Percentiles rank a stretch among this genome's conserved stretches.
Conservation (phyloP, 1,140 invertebrate species). For the Caenorhabditis briggsae region DNA sequence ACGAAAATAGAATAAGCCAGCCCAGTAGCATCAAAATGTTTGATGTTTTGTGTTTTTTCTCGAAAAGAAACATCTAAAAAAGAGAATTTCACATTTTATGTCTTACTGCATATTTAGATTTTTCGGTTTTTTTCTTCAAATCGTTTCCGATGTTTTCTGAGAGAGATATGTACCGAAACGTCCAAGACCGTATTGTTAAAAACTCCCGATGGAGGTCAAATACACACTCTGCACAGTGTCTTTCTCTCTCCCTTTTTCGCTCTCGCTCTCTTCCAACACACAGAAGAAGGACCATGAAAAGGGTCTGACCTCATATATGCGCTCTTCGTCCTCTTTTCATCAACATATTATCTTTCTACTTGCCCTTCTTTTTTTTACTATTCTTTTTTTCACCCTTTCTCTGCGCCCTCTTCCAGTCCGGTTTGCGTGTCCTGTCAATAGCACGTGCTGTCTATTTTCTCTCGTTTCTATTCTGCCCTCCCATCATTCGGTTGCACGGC, state of each 20-base stretch:
- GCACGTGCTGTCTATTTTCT: conserved; percentile 55
- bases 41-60: neutral
- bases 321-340: neutral
- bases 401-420: conserved; percentile 1
- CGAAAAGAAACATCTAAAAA: neutral
- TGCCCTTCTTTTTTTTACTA: conserved; percentile 10
- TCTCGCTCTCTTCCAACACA: neutral
- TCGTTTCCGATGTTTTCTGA: neutral
- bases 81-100: too few species aligned
- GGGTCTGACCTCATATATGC: too few species aligned
- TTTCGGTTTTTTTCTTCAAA: neutral
- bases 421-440: conserved; percentile 51
- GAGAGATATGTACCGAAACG: neutral
- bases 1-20: conserved; percentile 23
- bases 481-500: neutral
- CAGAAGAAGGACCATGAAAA: neutral
- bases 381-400: neutral
- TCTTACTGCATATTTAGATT: too few species aligned
- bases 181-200: neutral
- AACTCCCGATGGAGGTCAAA: neutral
- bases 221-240: neutral
- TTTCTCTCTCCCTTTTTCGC: neutral
- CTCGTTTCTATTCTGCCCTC: conserved; percentile 6
- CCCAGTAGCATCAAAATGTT: neutral
- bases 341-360: conserved; percentile 26